Conservation (phyloP, 2,113 vertebrate genomes). For the Oreochromis tanganicae region DNA sequence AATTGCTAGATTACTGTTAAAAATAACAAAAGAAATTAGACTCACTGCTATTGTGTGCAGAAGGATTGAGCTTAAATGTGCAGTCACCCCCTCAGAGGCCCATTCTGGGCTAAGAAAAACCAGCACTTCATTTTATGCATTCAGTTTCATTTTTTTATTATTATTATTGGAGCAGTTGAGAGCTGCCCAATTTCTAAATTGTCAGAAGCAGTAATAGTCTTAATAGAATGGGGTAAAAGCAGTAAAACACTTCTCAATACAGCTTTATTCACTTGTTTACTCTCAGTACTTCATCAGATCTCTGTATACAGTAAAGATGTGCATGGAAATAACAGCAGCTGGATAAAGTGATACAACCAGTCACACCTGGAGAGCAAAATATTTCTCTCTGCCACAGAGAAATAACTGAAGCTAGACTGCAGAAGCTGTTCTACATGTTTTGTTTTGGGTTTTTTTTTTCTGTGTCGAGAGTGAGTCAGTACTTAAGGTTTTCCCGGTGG, state of each 20-base stretch:
- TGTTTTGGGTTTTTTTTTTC: neutral
- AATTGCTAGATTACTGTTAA: neutral
- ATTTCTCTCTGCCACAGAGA: neutral
- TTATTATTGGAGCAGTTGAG: neutral
- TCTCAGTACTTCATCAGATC: neutral
- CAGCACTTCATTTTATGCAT: neutral
- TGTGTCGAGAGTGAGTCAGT: neutral
- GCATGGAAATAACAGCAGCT: neutral
- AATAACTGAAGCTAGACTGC: neutral
- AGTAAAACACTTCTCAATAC: neutral
- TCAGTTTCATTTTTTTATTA: accelerated
- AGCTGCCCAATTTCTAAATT: neutral
- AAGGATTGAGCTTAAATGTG: neutral
- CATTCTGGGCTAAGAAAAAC: neutral
- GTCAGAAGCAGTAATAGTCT: accelerated
- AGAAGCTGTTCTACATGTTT: neutral
- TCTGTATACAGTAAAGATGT: neutral
- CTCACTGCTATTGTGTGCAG: neutral
- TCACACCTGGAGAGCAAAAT: neutral
- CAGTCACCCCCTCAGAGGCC: neutral
- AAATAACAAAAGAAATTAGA: neutral
- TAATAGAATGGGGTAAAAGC: accelerated
- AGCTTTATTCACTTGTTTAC: neutral
- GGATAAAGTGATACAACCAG: neutral
- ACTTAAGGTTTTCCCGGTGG: neutral